These are phyloP conservation scores for Drosophila oshimai DNA, from an alignment of 1,140 invertebrate genomes.

Conservation along the genomic window DNA sequence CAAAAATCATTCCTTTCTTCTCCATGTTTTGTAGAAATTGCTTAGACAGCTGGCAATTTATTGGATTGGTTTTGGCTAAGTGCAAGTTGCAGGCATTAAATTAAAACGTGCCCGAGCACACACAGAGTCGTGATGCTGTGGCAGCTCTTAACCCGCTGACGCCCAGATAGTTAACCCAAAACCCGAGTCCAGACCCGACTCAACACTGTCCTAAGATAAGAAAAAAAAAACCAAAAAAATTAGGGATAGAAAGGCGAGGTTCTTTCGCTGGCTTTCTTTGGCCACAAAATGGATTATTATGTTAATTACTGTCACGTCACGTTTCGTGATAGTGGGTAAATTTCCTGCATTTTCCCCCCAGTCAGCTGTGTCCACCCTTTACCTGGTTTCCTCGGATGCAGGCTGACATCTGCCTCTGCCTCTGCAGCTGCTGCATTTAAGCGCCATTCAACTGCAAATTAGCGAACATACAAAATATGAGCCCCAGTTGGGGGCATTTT, in stretches of 20 bases:
- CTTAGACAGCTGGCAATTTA: constrained; percentile 40
- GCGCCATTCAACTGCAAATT: constrained; percentile 74
- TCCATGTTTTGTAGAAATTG: constrained; percentile 17
- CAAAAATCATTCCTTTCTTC: constrained; percentile 21
- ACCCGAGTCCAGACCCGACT: background rate
- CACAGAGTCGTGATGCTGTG: constrained; percentile 56
- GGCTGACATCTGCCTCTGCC: constrained; percentile 36
- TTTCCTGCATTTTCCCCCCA: background rate
- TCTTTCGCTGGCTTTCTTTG: constrained; percentile 53
- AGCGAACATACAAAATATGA: constrained; percentile 59
- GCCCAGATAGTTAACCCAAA: constrained; percentile 74
- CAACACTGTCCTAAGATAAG: background rate
- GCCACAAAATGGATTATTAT: constrained; percentile 76
- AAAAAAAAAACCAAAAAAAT: constrained; percentile 7
- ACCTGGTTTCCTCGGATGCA: constrained; percentile 17
- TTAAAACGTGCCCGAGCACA: constrained; percentile 44
- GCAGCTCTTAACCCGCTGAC: constrained; percentile 56
- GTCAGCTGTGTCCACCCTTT: too few relatives aligned
- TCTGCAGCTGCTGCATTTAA: too few relatives aligned
- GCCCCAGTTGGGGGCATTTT: constrained; percentile 6
- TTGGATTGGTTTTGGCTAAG: constrained; percentile 35
- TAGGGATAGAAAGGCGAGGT: constrained; percentile 13
- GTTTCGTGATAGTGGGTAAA: constrained; percentile 25
- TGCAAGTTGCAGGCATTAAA: constrained; percentile 58
- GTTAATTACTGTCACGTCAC: constrained; percentile 78